Base-by-base conservation (phyloP, 2,888 invertebrate species). In the Acleris cristana region DNA sequence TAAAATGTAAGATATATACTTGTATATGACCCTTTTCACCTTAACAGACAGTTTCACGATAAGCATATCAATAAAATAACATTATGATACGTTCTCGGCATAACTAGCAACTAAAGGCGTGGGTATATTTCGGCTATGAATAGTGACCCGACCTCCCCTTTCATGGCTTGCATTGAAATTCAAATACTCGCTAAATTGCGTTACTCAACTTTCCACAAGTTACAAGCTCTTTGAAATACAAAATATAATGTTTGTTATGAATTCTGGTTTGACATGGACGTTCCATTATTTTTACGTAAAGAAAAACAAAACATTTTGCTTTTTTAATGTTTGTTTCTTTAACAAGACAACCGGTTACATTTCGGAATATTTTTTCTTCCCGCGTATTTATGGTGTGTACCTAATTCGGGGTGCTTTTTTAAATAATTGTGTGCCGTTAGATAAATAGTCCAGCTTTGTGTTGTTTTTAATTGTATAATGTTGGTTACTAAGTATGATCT, bases 91-190 rank as follows among this genome's bases (percentile, higher is more conserved):
- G 70, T 72, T 70, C 52, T 71, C 51, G 53, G 53, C 61, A 52
- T 69, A 75, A 74, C 72, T 74, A 74, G 54, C 69, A 65, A 54
- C 66, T 71, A 75, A 75, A 74, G 65, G 69, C 74, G 75, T 51
- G 8, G 26, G 26, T 26, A 76, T 78, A 77, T 72, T 70, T 67
- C 74, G 40, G 70, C 71, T 75, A 73, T 71, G 69, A 76, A 78
- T 69, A 76, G 70, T 76, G 70, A 69, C 70, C 69, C 70, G 58
- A 65, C 61, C 63, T 69, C 65, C 65, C 72, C 65, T 64, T 66
- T 65, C 57, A 72, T 69, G 74, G 70, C 52, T 72, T 72, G 54
- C 72, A 76, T 78, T 78, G 62, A 70, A 65, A 77, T 73, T 75
- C 73, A 79, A 76, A 77, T 73, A 54, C 53, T 19, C 19, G 12